Percentiles rank a stretch among this genome's conserved stretches.
phyloP scores from a whole-genome alignment of 2,888 invertebrate species.

The Nasonovia ribisnigri region DNA sequence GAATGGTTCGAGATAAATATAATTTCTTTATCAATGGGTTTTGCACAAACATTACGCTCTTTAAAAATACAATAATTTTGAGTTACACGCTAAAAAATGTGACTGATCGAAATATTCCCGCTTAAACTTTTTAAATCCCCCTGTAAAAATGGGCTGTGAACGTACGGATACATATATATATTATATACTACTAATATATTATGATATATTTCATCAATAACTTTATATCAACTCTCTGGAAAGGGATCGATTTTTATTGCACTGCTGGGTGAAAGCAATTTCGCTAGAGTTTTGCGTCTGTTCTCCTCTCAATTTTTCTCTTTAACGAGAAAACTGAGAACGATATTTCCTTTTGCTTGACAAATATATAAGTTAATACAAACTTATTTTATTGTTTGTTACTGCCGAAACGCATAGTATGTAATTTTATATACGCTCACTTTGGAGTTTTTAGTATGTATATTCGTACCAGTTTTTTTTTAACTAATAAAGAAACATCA shows the following conservation, averaged over 20 bases:
- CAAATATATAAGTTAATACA: not conserved
- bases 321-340: conserved; percentile 7
- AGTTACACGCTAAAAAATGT: no score
- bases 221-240: not conserved
- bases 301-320: not conserved
- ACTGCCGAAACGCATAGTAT: not conserved
- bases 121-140: no score
- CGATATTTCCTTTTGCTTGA: not conserved
- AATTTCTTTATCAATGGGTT: not conserved
- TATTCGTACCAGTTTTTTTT: not conserved
- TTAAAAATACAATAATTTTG: no score
- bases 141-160: no score
- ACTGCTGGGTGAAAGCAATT: not conserved
- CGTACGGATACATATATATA: no score
- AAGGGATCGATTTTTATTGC: conserved; percentile 4
- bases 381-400: not conserved
- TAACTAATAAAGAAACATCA: not conserved
- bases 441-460: not conserved
- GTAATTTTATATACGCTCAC: not conserved
- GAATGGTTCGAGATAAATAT: not conserved
- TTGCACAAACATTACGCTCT: no score
- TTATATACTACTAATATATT: not conserved
- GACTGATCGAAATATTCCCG: no score
- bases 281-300: not conserved
- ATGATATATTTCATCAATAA: not conserved